These are phyloP conservation scores for Prolemur simus DNA, from an alignment of 2,113 vertebrate species.

Conservation along the genomic window DNA sequence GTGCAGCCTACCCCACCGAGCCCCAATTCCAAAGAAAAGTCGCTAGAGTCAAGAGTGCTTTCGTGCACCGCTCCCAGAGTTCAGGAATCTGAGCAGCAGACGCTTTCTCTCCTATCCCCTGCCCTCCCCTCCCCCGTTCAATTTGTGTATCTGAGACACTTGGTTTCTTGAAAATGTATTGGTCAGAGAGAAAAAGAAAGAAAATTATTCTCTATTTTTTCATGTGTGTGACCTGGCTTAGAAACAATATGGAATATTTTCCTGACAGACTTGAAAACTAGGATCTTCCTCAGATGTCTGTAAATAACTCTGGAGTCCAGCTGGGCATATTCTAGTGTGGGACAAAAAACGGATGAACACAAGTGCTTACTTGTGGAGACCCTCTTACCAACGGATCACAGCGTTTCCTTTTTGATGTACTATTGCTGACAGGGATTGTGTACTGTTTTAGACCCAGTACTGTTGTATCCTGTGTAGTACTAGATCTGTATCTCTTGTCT, in stretches of 20 bases:
- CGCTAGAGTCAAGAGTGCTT: slow-evolving; percentile 37
- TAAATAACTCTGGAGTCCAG: slow-evolving; percentile 83
- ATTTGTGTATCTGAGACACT: background rate
- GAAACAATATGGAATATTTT: slow-evolving; percentile 80
- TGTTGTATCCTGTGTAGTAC: slow-evolving; percentile 88
- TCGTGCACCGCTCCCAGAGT: background rate
- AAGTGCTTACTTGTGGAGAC: slow-evolving; percentile 80
- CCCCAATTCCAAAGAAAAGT: background rate
- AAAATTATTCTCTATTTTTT: slow-evolving; percentile 61
- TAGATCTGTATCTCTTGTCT: slow-evolving; percentile 83
- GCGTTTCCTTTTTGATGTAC: slow-evolving; percentile 78
- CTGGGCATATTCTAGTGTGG: slow-evolving; percentile 71
- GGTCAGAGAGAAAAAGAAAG: slow-evolving; percentile 53
- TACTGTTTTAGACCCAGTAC: slow-evolving; percentile 87
- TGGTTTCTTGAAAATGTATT: slow-evolving; percentile 67
- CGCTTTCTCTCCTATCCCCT: background rate
- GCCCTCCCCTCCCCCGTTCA: background rate
- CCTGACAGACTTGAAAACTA: slow-evolving; percentile 89
- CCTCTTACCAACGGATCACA: slow-evolving; percentile 77
- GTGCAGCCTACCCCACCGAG: background rate
- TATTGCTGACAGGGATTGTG: slow-evolving; percentile 86
- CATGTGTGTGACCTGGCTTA: slow-evolving; percentile 76
- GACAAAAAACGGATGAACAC: slow-evolving; percentile 73
- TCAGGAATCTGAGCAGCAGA: slow-evolving; percentile 58
- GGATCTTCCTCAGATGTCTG: slow-evolving; percentile 83